These are phyloP conservation scores for Autographa gamma DNA, from an alignment of 2,888 invertebrate species.

Conservation along the genomic window DNA sequence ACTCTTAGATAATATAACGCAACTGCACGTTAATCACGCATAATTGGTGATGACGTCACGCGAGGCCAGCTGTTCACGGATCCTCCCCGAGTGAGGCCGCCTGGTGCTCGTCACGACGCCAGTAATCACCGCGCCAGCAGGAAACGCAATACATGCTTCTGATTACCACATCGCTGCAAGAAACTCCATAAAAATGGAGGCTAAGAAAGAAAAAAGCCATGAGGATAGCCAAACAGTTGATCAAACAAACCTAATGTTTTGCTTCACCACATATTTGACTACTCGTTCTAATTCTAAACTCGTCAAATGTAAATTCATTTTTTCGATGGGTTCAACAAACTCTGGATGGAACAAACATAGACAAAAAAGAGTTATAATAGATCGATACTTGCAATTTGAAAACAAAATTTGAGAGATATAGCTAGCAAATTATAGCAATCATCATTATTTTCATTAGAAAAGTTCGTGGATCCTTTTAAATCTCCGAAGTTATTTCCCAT, in stretches of 20 bases:
- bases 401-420: conserved; percentile 13
- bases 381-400: conserved; percentile 24
- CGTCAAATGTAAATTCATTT: conserved; percentile 41
- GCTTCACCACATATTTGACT: not conserved
- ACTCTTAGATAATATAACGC: conserved; percentile 70
- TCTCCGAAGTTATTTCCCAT: conserved; percentile 34
- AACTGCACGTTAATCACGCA: conserved; percentile 57
- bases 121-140: conserved; percentile 74
- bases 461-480: conserved; percentile 13
- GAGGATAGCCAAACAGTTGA: conserved; percentile 20
- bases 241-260: not conserved
- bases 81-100: conserved; percentile 71
- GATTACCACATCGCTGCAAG: conserved; percentile 45
- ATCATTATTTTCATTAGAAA: conserved; percentile 51
- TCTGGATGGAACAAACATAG: conserved; percentile 13
- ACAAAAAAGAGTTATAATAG: conserved; percentile 26
- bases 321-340: conserved; percentile 48
- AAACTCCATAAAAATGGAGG: conserved; percentile 27
- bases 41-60: conserved; percentile 77
- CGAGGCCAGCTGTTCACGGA: conserved; percentile 73
- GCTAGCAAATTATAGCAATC: conserved; percentile 38
- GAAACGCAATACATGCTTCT: conserved; percentile 65
- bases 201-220: conserved; percentile 7
- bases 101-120: conserved; percentile 75
- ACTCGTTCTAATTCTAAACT: conserved; percentile 24